Evolutionary conservation across 2,113 vertebrate species (phyloP).

Genomic region (Ovibos moschatus): DNA sequence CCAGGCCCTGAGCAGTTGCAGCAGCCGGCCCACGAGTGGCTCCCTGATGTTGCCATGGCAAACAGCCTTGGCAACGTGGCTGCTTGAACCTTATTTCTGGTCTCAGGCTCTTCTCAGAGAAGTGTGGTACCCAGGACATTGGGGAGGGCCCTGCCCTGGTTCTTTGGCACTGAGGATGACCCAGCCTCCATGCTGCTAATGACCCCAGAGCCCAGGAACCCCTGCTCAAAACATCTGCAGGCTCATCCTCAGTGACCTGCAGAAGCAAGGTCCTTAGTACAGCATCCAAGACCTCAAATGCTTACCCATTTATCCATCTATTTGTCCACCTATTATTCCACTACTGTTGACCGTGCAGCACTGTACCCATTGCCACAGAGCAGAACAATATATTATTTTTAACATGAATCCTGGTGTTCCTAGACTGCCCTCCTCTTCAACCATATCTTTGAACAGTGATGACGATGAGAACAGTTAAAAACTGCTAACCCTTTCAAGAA

Average conservation of each 20-base stretch:
- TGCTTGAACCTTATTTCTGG: constrained; percentile 49
- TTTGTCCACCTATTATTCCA: neutral
- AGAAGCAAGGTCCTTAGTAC: neutral
- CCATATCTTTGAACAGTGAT: neutral
- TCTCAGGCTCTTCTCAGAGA: constrained; percentile 10
- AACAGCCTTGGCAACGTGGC: constrained; percentile 48
- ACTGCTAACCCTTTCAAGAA: neutral
- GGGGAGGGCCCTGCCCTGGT: neutral
- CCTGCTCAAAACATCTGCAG: neutral
- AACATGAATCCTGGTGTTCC: neutral
- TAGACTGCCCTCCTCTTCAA: neutral
- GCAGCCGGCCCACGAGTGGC: constrained; percentile 50
- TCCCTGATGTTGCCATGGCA: constrained; percentile 55
- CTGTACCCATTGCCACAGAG: neutral
- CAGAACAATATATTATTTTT: neutral
- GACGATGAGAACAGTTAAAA: neutral
- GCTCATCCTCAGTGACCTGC: neutral
- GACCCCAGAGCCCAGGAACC: neutral
- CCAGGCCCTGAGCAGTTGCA: constrained; percentile 45
- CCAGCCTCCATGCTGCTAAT: neutral
- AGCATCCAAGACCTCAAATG: neutral
- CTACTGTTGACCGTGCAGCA: neutral
- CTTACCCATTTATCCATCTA: neutral
- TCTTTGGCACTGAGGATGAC: neutral
- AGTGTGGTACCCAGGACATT: constrained; percentile 29